Evolutionary conservation across 2,888 invertebrate species (phyloP), one percentile per base, ranked within the genome.

Genomic region (Diachrysia chrysitis): DNA sequence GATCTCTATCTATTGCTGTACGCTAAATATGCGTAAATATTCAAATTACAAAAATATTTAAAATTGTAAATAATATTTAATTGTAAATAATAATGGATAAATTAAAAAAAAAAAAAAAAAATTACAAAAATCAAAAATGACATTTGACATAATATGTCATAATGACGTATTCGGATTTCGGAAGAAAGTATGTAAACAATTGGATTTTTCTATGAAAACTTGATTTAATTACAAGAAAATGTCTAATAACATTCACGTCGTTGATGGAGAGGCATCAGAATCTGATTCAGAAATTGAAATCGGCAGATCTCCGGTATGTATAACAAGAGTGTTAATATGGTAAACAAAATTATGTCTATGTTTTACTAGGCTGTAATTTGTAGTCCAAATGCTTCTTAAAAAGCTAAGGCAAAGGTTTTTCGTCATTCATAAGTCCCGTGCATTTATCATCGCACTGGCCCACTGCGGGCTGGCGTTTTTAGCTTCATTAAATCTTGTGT

Each of bases 261-360:
- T 95, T 0, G 94, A 94, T 1, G 94, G 94, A 0, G 94, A 95
- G 77, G 94, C 94, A 0, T 94, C 94, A 0, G 94, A 95, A 78
- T 94, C 94, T 0, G 94, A 95, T 84, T 89, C 94, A 0, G 94
- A 95, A 61, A 82, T 94, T 62, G 94, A 95, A 90, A 70, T 93
- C 55, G 94, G 90, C 0, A 88, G 78, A 87, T 89, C 93, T 17
- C 89, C 90, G 6, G 93, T 93, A 83, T 85, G 90, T 85, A 63
- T 17, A 0, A 12, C 14, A 42, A 16, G 14, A 4, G 0, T 19
- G 19, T 51, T 25, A 25, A 16, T 0, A 10, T n/a, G 5, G 16
- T 32, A 56, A 17, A 32, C 17, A 17, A 56, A 32, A 19, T 19
- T 9, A 48, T 48, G 19, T 17, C 14, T 12, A 37, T 14, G 37